A percentile compares a stretch with the other conserved stretches of the same genome.
Conservation (phyloP, 2,797 vertebrate genomes). For the Dendrocincla fuliginosa region DNA sequence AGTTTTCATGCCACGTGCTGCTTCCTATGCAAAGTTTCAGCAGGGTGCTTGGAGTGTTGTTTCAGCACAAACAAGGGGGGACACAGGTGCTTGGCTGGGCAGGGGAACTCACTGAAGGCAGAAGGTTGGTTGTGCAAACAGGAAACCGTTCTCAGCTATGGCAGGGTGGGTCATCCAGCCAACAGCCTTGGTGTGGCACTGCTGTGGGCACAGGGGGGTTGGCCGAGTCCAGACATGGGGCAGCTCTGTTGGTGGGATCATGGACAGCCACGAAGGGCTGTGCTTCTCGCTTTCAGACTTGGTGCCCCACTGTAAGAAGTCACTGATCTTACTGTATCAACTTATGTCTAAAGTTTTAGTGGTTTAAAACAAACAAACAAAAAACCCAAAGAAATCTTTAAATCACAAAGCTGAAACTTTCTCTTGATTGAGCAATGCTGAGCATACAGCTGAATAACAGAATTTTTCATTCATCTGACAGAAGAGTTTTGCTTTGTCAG, state of each 20-base stretch:
- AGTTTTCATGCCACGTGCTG: not conserved
- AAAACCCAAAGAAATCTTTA: not conserved
- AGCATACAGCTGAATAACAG: not conserved
- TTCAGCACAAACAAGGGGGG: not conserved
- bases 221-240: not conserved
- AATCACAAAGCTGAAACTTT: not conserved
- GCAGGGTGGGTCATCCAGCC: not conserved
- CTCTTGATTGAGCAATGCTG: not conserved
- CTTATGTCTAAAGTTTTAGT: not conserved
- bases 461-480: slow-evolving; percentile 25
- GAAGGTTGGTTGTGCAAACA: not conserved
- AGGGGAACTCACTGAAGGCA: not conserved
- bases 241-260: not conserved
- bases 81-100: not conserved
- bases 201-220: not conserved
- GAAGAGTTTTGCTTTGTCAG: slow-evolving; percentile 1
- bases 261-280: not conserved
- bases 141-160: not conserved
- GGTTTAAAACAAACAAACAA: not conserved
- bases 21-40: not conserved
- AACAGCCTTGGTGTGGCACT: not conserved
- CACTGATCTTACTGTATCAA: not conserved
- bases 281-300: not conserved
- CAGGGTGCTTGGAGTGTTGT: not conserved
- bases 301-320: not conserved